Evolutionary conservation across 2,797 vertebrate genomes (phyloP).

Genomic region (Vultur gryphus): DNA sequence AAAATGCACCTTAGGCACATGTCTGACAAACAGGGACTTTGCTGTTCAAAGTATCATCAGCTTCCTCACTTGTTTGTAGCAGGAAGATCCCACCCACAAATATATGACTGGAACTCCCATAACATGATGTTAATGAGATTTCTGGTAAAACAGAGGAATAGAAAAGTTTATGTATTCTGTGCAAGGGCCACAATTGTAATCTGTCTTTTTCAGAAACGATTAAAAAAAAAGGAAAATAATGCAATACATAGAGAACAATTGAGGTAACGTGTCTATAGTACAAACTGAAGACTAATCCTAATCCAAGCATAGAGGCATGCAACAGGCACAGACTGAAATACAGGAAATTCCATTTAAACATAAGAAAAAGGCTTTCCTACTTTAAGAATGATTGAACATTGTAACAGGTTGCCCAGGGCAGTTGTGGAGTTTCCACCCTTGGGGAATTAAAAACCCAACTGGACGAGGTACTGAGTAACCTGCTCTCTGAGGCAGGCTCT

Average conservation of each 20-base stretch:
- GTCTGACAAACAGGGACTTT: background rate
- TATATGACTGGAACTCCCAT: background rate
- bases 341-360: background rate
- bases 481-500: background rate
- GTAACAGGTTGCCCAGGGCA: background rate
- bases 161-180: background rate
- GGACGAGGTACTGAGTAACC: background rate
- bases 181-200: background rate
- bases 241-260: background rate
- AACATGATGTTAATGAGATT: background rate
- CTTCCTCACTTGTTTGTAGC: background rate
- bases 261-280: background rate
- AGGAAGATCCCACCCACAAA: background rate
- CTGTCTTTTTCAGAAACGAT: background rate
- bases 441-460: background rate
- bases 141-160: background rate
- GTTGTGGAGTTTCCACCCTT: background rate
- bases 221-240: background rate
- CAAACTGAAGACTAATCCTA: background rate
- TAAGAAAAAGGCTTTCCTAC: background rate
- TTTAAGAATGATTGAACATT: background rate
- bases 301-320: rapidly evolving
- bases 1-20: background rate
- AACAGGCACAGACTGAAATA: background rate
- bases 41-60: background rate